A percentile compares a stretch with the other conserved stretches of the same genome.
phyloP scores from a whole-genome alignment of 2,888 invertebrate genomes.

The Bimastos eiseni region DNA sequence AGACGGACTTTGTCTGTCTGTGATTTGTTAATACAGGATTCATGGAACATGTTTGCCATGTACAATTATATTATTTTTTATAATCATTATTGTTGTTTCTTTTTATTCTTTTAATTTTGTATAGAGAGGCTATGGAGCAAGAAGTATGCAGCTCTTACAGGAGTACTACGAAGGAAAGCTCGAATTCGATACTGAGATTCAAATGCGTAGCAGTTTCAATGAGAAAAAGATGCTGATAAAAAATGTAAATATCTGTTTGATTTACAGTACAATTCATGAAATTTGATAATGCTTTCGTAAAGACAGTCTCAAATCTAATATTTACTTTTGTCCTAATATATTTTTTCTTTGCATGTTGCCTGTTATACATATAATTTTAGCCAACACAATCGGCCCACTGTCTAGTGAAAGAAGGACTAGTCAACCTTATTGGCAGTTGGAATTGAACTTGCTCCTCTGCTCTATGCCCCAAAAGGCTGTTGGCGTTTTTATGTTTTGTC shows the following conservation, averaged over 20 bases:
- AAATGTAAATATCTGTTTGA: neutral
- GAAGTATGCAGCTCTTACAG: slow-evolving; percentile 80
- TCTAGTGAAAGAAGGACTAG: no score
- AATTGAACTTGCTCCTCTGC: no score
- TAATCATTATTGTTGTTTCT: neutral
- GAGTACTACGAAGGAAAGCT: slow-evolving; percentile 83
- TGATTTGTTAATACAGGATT: no score
- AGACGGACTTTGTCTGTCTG: neutral
- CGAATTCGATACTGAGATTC: neutral
- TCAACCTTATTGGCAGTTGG: no score
- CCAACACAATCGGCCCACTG: no score
- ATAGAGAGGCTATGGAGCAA: slow-evolving; percentile 93
- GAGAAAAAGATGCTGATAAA: slow-evolving; percentile 20
- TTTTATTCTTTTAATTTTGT: neutral
- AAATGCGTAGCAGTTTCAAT: neutral
- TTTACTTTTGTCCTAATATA: neutral
- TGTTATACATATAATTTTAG: no score
- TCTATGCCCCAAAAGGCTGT: no score
- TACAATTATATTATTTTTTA: neutral
- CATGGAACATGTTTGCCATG: no score
- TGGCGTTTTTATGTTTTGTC: no score
- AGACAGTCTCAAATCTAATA: neutral
- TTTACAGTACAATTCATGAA: neutral
- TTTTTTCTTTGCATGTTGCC: neutral
- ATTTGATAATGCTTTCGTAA: neutral